Percentiles rank a stretch among this genome's conserved stretches.
phyloP scores from a whole-genome alignment of 2,113 vertebrate species.

The Tursiops truncatus region DNA sequence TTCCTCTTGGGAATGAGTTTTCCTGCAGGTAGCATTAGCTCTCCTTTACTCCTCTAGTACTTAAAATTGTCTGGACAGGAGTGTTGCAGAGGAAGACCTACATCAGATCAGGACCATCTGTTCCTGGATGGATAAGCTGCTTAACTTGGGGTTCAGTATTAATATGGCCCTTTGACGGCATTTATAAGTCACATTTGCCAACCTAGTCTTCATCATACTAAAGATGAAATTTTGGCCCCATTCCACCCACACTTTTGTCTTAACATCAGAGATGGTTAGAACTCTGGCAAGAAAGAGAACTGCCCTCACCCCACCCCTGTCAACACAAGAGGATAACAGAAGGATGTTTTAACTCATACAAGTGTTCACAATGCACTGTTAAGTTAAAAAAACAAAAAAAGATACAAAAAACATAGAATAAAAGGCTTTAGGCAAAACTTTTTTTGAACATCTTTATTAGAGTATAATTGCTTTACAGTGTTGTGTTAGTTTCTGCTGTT shows the following conservation, averaged over 20 bases:
- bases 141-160: background rate
- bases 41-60: background rate
- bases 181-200: background rate
- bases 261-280: background rate
- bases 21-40: background rate
- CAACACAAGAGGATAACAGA: background rate
- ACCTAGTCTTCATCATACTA: background rate
- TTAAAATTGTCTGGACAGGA: background rate
- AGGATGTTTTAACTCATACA: background rate
- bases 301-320: accelerated
- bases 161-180: background rate
- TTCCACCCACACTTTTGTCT: background rate
- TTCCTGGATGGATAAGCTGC: too few relatives aligned
- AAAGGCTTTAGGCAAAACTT: background rate
- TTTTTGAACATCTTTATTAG: too few relatives aligned
- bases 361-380: background rate
- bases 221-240: background rate
- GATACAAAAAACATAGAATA: background rate
- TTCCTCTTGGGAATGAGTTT: background rate
- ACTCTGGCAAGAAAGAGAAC: background rate
- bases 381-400: background rate
- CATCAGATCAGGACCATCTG: background rate
- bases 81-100: background rate
- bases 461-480: too few relatives aligned
- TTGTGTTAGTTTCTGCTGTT: too few relatives aligned